Evolutionary conservation across 2,797 vertebrate species (phyloP), one percentile per base, ranked within the genome.

Genomic region (Dendrocincla tyrannina): DNA sequence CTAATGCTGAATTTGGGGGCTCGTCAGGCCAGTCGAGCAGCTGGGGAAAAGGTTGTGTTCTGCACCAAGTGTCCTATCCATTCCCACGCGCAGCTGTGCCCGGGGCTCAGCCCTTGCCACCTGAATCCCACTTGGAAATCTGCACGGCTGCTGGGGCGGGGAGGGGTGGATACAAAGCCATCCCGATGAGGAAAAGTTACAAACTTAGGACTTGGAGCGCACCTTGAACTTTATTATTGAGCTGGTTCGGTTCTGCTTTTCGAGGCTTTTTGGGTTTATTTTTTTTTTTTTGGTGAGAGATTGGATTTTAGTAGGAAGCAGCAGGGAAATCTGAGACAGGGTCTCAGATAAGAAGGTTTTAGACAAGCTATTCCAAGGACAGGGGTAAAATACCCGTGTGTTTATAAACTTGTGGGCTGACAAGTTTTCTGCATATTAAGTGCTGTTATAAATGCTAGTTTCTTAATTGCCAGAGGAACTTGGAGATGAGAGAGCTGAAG

Each of bases 341-440:
- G 5, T 49, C 11, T 49, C 11, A 9, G 33, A 7, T 30, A 32
- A 85, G 41, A 44, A 55, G 28, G 24, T 24, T 83, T 72, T 60
- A 23, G 58, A 37, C 27, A 55, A 32, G 19, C 2, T 49, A 6
- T 72, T 49, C 63, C 33, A 22, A 44, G n/a, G 13, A 32, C 0
- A 0, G 1, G 14, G 5, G n/a, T 62, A 39, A 83, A 44, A 64
- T 28, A 15, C 15, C 7, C 1, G 0, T 37, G 19, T 9, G 17
- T 60, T 85, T 85, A 9, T 14, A 42, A 84, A 52, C 17, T 16
- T 6, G 1, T 25, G 10, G 3, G 60, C 24, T 52, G 7, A 1
- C 10, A 23, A 17, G 1, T 56, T 60, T 86, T 80, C 41, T 67
- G 50, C 14, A 2, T 55, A 41, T 42, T 55, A 59, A 70, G 9